Conservation (phyloP, 2,888 invertebrate species). For the Lochmaea capreae region DNA sequence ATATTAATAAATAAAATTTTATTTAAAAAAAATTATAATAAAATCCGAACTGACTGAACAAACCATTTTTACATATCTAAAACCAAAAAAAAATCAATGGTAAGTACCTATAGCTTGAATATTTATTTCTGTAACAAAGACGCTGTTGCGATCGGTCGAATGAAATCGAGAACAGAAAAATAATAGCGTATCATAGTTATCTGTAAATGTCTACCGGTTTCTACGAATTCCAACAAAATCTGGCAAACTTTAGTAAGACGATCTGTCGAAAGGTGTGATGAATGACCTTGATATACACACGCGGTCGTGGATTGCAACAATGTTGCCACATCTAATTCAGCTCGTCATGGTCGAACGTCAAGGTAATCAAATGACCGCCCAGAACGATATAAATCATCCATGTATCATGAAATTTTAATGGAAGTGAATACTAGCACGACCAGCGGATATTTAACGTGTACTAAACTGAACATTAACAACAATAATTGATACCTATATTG, state of each 20-base stretch:
- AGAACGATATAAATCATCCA: slow-evolving; percentile 42
- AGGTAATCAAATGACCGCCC: slow-evolving; percentile 49
- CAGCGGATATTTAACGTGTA: slow-evolving; percentile 8
- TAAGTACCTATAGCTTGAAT: neutral
- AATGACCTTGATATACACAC: slow-evolving; percentile 55
- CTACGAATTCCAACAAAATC: slow-evolving; percentile 18
- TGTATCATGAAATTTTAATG: slow-evolving; percentile 40
- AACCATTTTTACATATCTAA: neutral
- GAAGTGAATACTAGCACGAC: slow-evolving; percentile 10
- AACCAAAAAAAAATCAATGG: neutral
- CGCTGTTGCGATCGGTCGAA: neutral
- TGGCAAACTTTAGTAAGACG: slow-evolving; percentile 31
- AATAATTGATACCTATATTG: neutral
- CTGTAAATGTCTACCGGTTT: neutral
- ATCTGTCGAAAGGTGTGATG: slow-evolving; percentile 48
- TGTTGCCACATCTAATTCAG: slow-evolving; percentile 46
- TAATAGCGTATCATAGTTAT: slow-evolving; percentile 2
- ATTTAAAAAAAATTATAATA: too few relatives aligned
- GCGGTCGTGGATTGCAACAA: slow-evolving; percentile 45
- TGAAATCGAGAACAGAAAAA: neutral
- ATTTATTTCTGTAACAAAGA: neutral
- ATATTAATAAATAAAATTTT: too few relatives aligned
- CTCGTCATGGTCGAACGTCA: slow-evolving; percentile 51
- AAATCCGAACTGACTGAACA: too few relatives aligned
- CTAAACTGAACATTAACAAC: neutral